Evolutionary conservation across 2,797 vertebrate genomes (phyloP).

Genomic region (Poecilia picta): DNA sequence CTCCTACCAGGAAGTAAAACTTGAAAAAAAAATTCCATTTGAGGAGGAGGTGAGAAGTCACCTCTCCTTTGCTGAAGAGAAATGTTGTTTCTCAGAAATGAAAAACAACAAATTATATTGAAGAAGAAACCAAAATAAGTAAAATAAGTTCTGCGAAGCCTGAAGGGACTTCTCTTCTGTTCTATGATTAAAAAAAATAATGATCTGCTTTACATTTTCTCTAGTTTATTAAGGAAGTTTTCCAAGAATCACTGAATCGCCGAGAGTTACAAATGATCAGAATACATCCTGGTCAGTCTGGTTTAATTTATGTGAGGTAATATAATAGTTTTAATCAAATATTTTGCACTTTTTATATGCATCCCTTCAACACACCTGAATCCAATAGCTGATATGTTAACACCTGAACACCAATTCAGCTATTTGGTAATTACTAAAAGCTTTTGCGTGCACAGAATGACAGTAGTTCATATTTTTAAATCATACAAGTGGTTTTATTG

Average conservation of each 20-base stretch:
- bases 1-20: conserved; percentile 51
- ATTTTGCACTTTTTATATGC: neutral
- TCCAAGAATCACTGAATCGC: neutral
- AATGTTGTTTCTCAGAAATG: conserved; percentile 38
- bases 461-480: no score
- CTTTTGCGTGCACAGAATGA: no score
- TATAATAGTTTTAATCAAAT: neutral
- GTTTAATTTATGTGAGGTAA: neutral
- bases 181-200: neutral
- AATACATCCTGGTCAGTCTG: neutral
- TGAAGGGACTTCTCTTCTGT: neutral
- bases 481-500: no score
- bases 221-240: neutral
- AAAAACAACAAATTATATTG: neutral
- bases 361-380: neutral
- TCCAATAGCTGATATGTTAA: no score
- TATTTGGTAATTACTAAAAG: no score
- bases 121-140: no score
- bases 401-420: no score
- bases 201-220: no score
- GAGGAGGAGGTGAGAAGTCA: conserved; percentile 26
- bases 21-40: conserved; percentile 16
- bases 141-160: neutral
- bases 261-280: neutral
- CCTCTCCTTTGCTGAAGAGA: neutral